Evolutionary conservation across 1,140 invertebrate genomes (phyloP).

Genomic region (Drosophila gunungcola): DNA sequence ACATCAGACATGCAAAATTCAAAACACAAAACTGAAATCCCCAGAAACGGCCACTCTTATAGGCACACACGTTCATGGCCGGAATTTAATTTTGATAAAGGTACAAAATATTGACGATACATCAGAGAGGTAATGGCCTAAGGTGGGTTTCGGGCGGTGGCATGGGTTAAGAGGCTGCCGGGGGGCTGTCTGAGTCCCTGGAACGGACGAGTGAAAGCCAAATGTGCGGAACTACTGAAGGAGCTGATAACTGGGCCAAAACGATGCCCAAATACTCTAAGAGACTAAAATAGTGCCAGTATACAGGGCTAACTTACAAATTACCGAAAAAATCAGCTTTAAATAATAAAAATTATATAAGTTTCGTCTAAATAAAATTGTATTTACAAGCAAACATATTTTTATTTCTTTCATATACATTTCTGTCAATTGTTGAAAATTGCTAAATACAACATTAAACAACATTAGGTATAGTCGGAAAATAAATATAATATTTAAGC

Average conservation of each 20-base stretch:
- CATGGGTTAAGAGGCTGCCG: background rate
- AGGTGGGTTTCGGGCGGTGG: background rate
- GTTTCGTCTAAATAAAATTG: too few species aligned
- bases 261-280: conserved; percentile 20
- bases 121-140: conserved; percentile 44
- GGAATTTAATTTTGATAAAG: conserved; percentile 85
- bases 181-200: conserved; percentile 17
- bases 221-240: conserved; percentile 9
- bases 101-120: conserved; percentile 84
- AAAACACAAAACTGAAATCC: conserved; percentile 23
- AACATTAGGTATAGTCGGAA: too few species aligned
- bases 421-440: too few species aligned
- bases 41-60: conserved; percentile 19
- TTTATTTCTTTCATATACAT: too few species aligned
- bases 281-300: too few species aligned
- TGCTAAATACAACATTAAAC: too few species aligned
- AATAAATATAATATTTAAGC: too few species aligned
- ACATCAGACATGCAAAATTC: conserved; percentile 59
- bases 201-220: conserved; percentile 3
- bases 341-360: too few species aligned
- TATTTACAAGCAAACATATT: too few species aligned
- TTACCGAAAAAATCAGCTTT: too few species aligned
- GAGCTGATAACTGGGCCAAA: background rate
- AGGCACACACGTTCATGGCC: conserved; percentile 54
- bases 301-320: too few species aligned